Evolutionary conservation across 2,113 vertebrate genomes (phyloP), one percentile per base, ranked within the genome.

Genomic region (Pygoscelis adeliae): DNA sequence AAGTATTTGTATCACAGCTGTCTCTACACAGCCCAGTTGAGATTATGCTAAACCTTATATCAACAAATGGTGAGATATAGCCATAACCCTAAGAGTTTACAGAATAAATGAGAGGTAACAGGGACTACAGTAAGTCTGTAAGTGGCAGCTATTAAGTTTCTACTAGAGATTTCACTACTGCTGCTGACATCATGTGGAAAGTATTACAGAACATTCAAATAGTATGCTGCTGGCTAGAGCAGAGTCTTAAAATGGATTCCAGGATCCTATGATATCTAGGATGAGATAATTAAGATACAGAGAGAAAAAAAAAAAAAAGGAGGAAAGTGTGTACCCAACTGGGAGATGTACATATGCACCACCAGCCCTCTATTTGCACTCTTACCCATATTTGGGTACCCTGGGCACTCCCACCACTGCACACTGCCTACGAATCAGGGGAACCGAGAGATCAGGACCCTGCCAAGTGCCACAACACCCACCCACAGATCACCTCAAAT

Each of bases 401-500:
- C 20, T 38, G 49, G 18, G 14, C 27, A 13, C 19, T 62, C 27
- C 27, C 25, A 1, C 29, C 58, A n/a, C 49, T 56, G 49, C 0
- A 0, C 4, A 1, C 4, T 52, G 44, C 25, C 44, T 40, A 15
- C 4, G 13, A 67, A 27, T n/a, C 16, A 40, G 36, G 5, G 19
- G 17, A 90, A 47, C 5, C 0, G 0, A n/a, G 58, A 36, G 18
- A 56, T 21, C 25, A n/a, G 19, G 23, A 34, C 11, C 16, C 9
- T 52, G 30, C 25, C 29, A 34, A 72, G 47, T 36, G 67, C 27
- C 71, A 32, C 18, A 52, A 38, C 14, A 55, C 8, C 46, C 18
- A 62, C 18, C 9, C 55, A 74, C 7, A 20, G 61, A 26, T 50
- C 53, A 61, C 13, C 4, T 77, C 29, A 66, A 80, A 71, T 0